Evolutionary conservation across 1,140 invertebrate species (phyloP).

Genomic region (Diorhabda sublineata): DNA sequence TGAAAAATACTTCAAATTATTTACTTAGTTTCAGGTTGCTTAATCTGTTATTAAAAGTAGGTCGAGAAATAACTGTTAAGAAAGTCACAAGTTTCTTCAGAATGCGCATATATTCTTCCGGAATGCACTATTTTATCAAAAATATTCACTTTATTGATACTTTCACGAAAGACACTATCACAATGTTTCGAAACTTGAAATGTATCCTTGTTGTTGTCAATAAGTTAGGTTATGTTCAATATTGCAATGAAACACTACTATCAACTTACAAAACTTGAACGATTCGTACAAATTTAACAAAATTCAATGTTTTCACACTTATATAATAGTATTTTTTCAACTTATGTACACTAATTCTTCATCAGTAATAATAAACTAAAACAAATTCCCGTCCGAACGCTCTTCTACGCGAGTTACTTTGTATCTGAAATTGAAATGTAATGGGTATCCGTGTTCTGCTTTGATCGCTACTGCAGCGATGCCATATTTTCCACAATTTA

Average conservation of each 20-base stretch:
- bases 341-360: background rate
- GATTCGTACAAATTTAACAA: background rate
- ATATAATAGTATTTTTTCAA: background rate
- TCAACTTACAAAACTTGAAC: background rate
- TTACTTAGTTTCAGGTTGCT: background rate
- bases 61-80: conserved; percentile 26
- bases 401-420: background rate
- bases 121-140: background rate
- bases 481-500: background rate
- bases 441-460: background rate
- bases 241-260: background rate
- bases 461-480: background rate
- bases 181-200: conserved; percentile 9
- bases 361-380: background rate
- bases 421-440: background rate
- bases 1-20: background rate
- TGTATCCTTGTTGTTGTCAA: conserved; percentile 7
- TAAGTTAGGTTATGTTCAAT: conserved; percentile 15
- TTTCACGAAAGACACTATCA: conserved; percentile 10
- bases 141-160: conserved; percentile 1
- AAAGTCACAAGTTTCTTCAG: conserved; percentile 9
- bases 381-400: background rate
- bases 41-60: conserved; percentile 26
- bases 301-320: background rate
- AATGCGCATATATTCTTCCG: background rate